Conservation (phyloP, 2,888 invertebrate species). For the Stramonita haemastoma region DNA sequence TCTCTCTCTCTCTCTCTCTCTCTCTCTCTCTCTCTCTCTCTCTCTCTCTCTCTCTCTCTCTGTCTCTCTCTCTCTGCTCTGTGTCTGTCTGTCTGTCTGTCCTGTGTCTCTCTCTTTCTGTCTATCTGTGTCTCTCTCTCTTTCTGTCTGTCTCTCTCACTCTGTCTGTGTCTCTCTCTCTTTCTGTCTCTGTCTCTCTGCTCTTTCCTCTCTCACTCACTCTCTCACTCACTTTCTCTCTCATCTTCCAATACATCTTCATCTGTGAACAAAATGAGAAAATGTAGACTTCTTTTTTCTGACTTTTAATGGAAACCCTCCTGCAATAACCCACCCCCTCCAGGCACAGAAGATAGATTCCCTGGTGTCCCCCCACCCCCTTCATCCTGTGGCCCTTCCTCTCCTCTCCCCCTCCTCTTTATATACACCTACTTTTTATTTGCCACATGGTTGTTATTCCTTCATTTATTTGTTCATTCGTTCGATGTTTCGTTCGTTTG, state of each 20-base stretch:
- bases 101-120: background rate
- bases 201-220: background rate
- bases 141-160: background rate
- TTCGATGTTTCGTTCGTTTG: too few relatives aligned
- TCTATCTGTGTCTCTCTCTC: background rate
- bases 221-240: background rate
- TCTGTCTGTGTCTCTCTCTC: conserved; percentile 2
- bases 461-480: too few relatives aligned
- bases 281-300: background rate
- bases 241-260: background rate
- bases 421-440: too few relatives aligned
- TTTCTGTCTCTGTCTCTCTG: conserved; percentile 11
- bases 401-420: background rate
- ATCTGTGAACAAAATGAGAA: background rate
- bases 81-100: background rate
- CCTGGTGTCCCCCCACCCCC: background rate
- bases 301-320: conserved; percentile 5
- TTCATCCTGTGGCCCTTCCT: background rate
- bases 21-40: background rate
- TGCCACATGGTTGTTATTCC: too few relatives aligned
- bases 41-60: background rate
- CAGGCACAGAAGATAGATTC: background rate
- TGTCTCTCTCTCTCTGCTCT: background rate
- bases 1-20: background rate
- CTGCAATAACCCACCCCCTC: background rate